A percentile compares a stretch with the other conserved stretches of the same genome.
Conservation (phyloP, 2,797 vertebrate genomes). For the Pseudochirops corinnae region DNA sequence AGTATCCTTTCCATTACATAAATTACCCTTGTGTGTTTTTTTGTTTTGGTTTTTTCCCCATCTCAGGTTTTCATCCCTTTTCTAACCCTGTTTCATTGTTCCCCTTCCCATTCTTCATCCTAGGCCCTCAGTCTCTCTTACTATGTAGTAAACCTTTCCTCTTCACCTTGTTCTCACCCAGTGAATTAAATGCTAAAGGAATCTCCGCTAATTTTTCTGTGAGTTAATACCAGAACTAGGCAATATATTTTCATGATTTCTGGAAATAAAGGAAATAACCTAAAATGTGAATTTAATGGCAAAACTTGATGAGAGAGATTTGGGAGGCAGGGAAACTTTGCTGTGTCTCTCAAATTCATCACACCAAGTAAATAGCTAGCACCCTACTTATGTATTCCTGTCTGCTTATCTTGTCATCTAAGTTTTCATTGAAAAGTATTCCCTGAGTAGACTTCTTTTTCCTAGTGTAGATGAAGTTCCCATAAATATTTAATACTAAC, state of each 20-base stretch:
- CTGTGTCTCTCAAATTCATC: background rate
- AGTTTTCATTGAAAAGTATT: background rate
- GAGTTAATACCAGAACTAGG: background rate
- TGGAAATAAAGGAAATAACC: background rate
- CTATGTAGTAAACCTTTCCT: background rate
- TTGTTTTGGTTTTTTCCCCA: no score
- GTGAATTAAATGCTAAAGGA: background rate
- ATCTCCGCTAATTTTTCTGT: background rate
- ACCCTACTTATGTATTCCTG: background rate
- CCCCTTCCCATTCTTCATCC: background rate
- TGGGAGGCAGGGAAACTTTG: background rate
- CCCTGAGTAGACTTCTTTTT: background rate
- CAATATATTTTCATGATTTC: background rate
- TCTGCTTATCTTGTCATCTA: background rate
- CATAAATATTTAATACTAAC: constrained; percentile 1
- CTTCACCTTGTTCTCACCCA: background rate
- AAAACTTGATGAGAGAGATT: background rate
- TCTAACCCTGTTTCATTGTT: background rate
- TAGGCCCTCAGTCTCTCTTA: background rate
- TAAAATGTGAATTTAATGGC: background rate
- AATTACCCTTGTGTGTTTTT: background rate
- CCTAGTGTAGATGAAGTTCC: background rate
- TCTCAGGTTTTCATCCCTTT: background rate
- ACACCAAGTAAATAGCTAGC: background rate
- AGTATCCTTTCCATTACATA: background rate